Evolutionary conservation across 2,797 vertebrate genomes (phyloP).

Genomic region (Holocentrus rufus): DNA sequence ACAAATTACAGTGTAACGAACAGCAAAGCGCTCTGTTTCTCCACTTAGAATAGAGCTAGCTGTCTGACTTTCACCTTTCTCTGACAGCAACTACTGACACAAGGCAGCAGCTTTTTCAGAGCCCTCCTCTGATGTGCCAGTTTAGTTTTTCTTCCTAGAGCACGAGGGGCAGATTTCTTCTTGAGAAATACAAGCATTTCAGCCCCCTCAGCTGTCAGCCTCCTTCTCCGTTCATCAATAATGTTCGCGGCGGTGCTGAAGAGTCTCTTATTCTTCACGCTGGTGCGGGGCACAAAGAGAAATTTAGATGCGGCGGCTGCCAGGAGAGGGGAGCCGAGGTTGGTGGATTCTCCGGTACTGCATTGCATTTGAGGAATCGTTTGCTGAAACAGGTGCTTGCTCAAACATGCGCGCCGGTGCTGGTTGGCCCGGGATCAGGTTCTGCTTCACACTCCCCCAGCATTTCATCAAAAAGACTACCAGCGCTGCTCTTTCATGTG

Average conservation of each 20-base stretch:
- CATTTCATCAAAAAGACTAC: slow-evolving; percentile 48
- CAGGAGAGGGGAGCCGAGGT: slow-evolving; percentile 39
- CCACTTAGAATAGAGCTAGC: slow-evolving; percentile 4
- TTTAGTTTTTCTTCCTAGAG: slow-evolving; percentile 12
- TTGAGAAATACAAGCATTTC: slow-evolving; percentile 20
- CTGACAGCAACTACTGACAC: background rate
- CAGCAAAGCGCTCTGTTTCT: background rate
- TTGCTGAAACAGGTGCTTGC: slow-evolving; percentile 47
- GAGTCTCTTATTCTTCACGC: slow-evolving; percentile 35
- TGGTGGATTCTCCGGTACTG: slow-evolving; percentile 32
- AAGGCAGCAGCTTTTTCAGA: slow-evolving; percentile 2
- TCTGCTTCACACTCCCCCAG: slow-evolving; percentile 51
- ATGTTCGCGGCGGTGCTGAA: slow-evolving; percentile 18
- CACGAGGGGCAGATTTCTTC: slow-evolving; percentile 17
- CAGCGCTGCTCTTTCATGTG: slow-evolving; percentile 33
- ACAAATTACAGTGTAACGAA: background rate
- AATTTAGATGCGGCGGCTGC: slow-evolving; percentile 44
- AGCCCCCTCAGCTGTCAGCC: slow-evolving; percentile 17
- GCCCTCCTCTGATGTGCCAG: background rate
- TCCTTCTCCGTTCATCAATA: slow-evolving; percentile 49
- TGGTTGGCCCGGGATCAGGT: slow-evolving; percentile 47
- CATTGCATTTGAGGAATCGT: slow-evolving; percentile 33
- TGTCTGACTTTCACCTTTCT: background rate
- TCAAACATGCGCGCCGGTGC: slow-evolving; percentile 33
- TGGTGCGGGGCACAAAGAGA: slow-evolving; percentile 56